Base-by-base conservation (phyloP, 2,113 vertebrate genomes). In the Grantiella picta region DNA sequence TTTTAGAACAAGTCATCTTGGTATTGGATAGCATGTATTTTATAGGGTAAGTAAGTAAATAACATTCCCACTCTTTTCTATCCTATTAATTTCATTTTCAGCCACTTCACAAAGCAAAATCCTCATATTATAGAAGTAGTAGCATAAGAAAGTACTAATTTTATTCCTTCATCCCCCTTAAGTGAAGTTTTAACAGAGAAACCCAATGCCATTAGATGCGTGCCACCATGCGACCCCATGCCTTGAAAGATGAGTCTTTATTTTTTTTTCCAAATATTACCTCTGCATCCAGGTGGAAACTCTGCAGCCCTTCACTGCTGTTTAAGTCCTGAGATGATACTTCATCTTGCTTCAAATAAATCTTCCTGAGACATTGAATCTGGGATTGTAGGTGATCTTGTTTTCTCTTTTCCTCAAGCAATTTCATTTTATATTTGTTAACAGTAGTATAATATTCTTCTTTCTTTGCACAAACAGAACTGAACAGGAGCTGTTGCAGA, bases 391-490 rank as follows among this genome's bases (percentile, higher is more conserved):
- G 63, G 56, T 97, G 89, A 61, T 87, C 78, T 79, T 98, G 97
- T 70, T 92, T 98, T 95, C 92, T 98, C 66, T 96, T 86, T 83
- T 98, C 97, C 40, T 96, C 93, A 52, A 97, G 69, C 47, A 97
- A 53, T 53, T 94, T 95, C 40, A 56, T 92, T 84, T 96, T 82
- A 71, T 92, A 61, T 22, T 94, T 97, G 75, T 93, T 87, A 73
- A 98, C 75, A 31, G 84, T 72, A 52, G 68, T 7, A 33, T 98
- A 88, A 27, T 97, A 94, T 0, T 98, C 94, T 59, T 83, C 86
- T 77, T 91, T 98, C 94, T 94, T 97, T 4, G 72, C 73, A 47
- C 95, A 93, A 75, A 98, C 56, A 69, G 68, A 69, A 66, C 53
- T 68, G 23, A 97, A 97, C 18, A 98, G 86, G 49, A 97, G 90